phyloP scores from a whole-genome alignment of 2,888 invertebrate genomes.

The Poecilus cupreus region DNA sequence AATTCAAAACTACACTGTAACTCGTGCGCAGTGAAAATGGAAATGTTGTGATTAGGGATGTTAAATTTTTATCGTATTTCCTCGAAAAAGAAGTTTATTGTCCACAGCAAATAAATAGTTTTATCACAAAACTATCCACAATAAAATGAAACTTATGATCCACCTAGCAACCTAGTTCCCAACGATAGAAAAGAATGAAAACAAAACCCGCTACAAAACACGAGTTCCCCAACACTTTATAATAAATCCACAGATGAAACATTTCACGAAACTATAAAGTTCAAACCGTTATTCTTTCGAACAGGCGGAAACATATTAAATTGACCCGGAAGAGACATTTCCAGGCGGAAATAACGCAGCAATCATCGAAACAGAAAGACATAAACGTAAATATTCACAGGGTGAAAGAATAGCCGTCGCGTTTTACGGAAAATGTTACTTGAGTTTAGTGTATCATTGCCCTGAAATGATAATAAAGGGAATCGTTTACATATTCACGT shows the following conservation, averaged over 20 bases:
- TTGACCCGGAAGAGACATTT: slow-evolving; percentile 56
- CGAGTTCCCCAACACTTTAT: slow-evolving; percentile 32
- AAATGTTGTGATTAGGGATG: not conserved
- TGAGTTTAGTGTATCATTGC: slow-evolving; percentile 24
- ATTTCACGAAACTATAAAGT: slow-evolving; percentile 47
- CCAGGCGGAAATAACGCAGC: slow-evolving; percentile 39
- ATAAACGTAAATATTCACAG: slow-evolving; percentile 45
- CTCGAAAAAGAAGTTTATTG: slow-evolving; percentile 13
- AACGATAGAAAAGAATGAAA: slow-evolving; percentile 1
- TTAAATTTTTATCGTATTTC: slow-evolving; percentile 30
- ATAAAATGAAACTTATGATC: slow-evolving; percentile 26
- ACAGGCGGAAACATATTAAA: slow-evolving; percentile 53
- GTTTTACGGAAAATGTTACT: not conserved
- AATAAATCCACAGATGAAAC: slow-evolving; percentile 45
- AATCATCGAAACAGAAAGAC: slow-evolving; percentile 47
- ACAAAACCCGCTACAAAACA: slow-evolving; percentile 5
- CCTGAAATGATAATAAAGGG: slow-evolving; percentile 10
- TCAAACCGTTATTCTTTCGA: slow-evolving; percentile 52
- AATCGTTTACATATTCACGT: slow-evolving; percentile 6
- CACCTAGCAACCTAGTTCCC: slow-evolving; percentile 12
- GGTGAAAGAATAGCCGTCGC: not conserved
- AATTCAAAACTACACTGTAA: too few relatives aligned
- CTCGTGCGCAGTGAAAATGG: too few relatives aligned
- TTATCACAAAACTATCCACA: slow-evolving; percentile 20
- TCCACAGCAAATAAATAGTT: slow-evolving; percentile 34